Percentiles rank a stretch among this genome's conserved stretches.
Evolutionary conservation across 2,113 vertebrate genomes (phyloP).

Genomic region (Helogale parvula): DNA sequence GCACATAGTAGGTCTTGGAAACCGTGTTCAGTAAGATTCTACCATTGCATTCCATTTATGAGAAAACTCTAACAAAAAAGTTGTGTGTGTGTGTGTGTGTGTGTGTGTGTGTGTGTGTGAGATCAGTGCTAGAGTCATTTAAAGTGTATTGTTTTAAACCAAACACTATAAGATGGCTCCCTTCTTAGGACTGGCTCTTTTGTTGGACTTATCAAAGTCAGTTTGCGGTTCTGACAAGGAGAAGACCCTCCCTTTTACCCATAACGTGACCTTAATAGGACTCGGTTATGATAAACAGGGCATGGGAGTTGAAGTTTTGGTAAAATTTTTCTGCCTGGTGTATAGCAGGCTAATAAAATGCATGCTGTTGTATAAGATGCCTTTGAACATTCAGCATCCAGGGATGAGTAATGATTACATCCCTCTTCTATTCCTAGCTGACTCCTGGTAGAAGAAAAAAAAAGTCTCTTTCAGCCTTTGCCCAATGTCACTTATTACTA

Average conservation of each 20-base stretch:
- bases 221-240: background rate
- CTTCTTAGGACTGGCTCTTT: background rate
- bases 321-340: constrained; percentile 57
- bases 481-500: constrained; percentile 76
- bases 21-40: background rate
- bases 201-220: constrained; percentile 4
- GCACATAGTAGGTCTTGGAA: background rate
- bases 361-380: constrained; percentile 59
- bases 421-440: constrained; percentile 65
- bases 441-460: constrained; percentile 67
- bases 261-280: constrained; percentile 79
- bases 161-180: background rate
- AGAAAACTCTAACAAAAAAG: background rate
- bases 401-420: constrained; percentile 71
- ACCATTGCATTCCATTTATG: background rate
- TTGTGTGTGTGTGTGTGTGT: background rate
- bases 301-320: constrained; percentile 38
- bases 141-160: background rate
- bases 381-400: constrained; percentile 72
- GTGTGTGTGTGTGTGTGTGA: background rate
- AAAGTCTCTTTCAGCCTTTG: constrained; percentile 69
- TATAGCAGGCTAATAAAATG: constrained; percentile 70
- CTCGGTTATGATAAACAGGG: constrained; percentile 82
- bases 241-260: background rate
- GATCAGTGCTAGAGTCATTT: background rate